Conservation (phyloP, 2,888 invertebrate genomes). For the Podabrus alpinus region DNA sequence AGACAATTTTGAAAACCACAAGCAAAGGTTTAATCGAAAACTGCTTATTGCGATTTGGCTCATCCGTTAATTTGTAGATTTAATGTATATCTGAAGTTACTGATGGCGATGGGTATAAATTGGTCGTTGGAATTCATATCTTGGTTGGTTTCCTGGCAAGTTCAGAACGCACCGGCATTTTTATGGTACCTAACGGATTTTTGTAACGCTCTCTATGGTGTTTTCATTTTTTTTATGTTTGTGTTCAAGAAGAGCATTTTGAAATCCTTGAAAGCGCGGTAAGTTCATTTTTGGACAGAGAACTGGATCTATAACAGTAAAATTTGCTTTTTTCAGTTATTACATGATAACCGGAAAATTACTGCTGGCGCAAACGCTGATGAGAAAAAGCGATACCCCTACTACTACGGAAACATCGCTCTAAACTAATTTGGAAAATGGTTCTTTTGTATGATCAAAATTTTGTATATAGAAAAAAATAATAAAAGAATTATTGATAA, state of each 20-base stretch:
- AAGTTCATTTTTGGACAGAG: background rate
- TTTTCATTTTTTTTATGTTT: constrained; percentile 73
- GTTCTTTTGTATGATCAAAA: no score
- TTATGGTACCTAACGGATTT: constrained; percentile 68
- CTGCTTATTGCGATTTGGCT: background rate
- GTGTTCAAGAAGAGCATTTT: constrained; percentile 73
- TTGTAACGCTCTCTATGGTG: constrained; percentile 70
- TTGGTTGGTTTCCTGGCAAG: constrained; percentile 59
- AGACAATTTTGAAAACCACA: constrained; percentile 58
- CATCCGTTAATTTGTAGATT: constrained; percentile 61
- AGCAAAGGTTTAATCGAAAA: constrained; percentile 50
- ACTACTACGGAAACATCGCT: background rate
- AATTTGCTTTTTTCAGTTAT: background rate
- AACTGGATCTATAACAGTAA: background rate
- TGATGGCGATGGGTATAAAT: constrained; percentile 85
- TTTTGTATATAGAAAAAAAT: no score
- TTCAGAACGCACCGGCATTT: constrained; percentile 49
- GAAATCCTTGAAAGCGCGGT: constrained; percentile 65
- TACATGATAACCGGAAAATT: background rate
- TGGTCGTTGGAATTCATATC: constrained; percentile 82
- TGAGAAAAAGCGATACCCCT: background rate
- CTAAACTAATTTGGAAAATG: background rate
- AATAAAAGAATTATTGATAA: no score
- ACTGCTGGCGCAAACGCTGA: background rate
- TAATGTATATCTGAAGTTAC: constrained; percentile 76